phyloP scores from a whole-genome alignment of 2,888 invertebrate species.

The Ecliptopera silaceata region DNA sequence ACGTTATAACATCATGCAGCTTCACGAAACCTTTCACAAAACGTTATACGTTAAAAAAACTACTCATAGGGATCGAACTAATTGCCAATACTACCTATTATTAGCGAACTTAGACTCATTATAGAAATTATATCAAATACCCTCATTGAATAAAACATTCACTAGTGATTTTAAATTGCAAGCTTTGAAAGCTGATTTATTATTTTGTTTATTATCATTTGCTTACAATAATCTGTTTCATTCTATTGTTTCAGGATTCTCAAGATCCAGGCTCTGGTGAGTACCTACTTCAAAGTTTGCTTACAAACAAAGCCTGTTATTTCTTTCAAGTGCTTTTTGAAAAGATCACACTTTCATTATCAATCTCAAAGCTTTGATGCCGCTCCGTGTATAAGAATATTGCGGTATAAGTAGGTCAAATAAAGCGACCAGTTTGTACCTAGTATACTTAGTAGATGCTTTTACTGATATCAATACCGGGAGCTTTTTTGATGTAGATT shows the following conservation, averaged over 20 bases:
- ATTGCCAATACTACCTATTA: too few relatives aligned
- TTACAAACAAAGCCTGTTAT: not conserved
- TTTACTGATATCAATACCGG: constrained; percentile 10
- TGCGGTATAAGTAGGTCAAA: constrained; percentile 13
- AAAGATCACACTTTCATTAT: constrained; percentile 2
- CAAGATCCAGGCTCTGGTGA: constrained; percentile 68
- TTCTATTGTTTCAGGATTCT: constrained; percentile 71
- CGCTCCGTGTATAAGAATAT: not conserved
- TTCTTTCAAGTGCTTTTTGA: constrained; percentile 9
- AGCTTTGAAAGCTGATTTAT: constrained; percentile 30
- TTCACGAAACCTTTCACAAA: too few relatives aligned
- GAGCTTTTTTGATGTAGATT: constrained; percentile 1
- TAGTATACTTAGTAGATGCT: constrained; percentile 1
- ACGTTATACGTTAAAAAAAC: too few relatives aligned
- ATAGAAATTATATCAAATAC: not conserved
- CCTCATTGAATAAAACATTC: not conserved
- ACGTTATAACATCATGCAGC: too few relatives aligned
- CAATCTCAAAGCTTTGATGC: constrained; percentile 12
- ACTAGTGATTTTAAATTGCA: constrained; percentile 28
- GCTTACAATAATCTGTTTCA: constrained; percentile 32
- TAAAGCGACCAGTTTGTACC: not conserved
- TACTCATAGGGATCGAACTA: too few relatives aligned
- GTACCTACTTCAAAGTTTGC: constrained; percentile 42
- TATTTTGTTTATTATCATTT: constrained; percentile 25
- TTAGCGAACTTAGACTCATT: not conserved